These are phyloP conservation scores for Alviniconcha marisindica DNA, from an alignment of 1,140 invertebrate species.

Conservation along the genomic window DNA sequence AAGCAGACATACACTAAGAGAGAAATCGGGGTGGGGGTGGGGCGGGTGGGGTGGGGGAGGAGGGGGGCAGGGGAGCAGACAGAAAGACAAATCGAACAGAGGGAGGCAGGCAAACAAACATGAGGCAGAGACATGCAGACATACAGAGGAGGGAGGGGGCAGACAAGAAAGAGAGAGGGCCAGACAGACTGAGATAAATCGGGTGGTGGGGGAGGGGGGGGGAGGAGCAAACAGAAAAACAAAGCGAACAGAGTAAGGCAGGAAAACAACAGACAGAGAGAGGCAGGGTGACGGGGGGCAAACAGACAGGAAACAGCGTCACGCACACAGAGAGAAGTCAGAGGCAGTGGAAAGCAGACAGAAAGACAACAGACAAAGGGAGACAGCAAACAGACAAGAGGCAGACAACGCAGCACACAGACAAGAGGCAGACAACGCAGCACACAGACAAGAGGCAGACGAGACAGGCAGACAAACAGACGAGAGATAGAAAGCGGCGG, in stretches of 20 bases:
- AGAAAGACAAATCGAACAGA: not conserved
- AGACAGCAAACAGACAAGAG: not conserved
- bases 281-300: not conserved
- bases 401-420: not conserved
- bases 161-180: not conserved
- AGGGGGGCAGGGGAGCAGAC: not conserved
- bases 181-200: not conserved
- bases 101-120: not conserved
- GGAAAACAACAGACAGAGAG: not conserved
- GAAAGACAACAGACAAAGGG: not conserved
- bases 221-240: too few relatives aligned
- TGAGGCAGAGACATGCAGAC: not conserved
- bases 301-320: not conserved
- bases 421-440: not conserved
- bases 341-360: not conserved
- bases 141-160: too few relatives aligned
- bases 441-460: not conserved
- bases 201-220: too few relatives aligned
- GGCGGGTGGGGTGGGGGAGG: too few relatives aligned
- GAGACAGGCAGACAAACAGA: not conserved
- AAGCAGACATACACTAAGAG: not conserved
- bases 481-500: too few relatives aligned
- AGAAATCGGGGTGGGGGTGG: too few relatives aligned
- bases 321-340: not conserved
- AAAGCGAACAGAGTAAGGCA: not conserved